Conservation (phyloP, 1,140 invertebrate genomes). For the Sycophaga agraensis region DNA sequence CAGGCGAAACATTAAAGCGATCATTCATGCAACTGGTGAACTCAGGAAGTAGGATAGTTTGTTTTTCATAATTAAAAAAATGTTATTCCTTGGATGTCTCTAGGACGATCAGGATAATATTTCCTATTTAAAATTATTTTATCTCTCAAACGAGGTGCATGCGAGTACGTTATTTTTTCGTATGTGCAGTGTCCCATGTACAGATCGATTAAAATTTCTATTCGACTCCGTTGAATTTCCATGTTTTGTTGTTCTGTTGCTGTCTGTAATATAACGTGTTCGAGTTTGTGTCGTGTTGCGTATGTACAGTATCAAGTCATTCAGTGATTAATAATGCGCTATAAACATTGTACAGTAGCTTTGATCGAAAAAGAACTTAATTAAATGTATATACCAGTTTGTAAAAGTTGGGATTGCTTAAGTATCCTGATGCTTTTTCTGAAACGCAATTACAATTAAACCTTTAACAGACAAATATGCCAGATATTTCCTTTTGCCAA, state of each 20-base stretch:
- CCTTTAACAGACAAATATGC: too few species aligned
- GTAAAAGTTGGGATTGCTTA: neutral
- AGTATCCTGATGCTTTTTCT: neutral
- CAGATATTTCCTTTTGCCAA: too few species aligned
- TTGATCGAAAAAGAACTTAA: conserved; percentile 10
- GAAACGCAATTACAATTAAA: too few species aligned
- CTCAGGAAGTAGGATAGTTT: neutral
- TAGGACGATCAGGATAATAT: conserved; percentile 3
- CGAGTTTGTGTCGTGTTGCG: conserved; percentile 18
- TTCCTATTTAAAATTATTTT: neutral
- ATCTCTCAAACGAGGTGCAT: conserved; percentile 12
- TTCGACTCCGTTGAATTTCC: conserved; percentile 33
- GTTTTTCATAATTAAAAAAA: neutral
- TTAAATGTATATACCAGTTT: neutral
- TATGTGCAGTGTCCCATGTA: conserved; percentile 32
- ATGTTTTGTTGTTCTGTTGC: conserved; percentile 40
- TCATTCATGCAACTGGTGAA: conserved; percentile 18
- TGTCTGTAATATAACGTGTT: conserved; percentile 32
- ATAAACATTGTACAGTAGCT: conserved; percentile 31
- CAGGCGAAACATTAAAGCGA: conserved; percentile 20
- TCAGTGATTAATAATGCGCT: conserved; percentile 35
- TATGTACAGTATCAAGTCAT: conserved; percentile 34
- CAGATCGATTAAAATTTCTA: conserved; percentile 36
- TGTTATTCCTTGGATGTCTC: too few species aligned
- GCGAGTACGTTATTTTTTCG: conserved; percentile 15